Evolutionary conservation across 2,113 vertebrate species (phyloP).

Genomic region (Plecturocebus donacophilus): DNA sequence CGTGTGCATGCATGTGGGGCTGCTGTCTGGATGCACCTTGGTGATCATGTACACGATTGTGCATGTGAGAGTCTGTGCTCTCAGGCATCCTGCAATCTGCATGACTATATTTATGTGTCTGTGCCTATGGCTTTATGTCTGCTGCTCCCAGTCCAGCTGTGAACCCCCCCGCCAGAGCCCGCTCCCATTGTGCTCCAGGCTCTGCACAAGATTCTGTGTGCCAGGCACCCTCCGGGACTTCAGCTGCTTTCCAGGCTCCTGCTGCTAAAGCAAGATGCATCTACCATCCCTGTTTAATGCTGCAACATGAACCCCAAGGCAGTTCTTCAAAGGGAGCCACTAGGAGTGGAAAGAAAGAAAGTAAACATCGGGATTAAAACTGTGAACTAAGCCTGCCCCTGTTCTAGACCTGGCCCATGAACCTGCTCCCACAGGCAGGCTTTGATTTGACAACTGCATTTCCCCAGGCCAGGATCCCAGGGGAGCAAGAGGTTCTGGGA

Average conservation of each 20-base stretch:
- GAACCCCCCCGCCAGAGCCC: background rate
- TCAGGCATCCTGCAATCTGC: background rate
- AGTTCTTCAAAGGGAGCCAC: slow-evolving; percentile 48
- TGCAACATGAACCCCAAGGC: background rate
- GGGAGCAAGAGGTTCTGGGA: background rate
- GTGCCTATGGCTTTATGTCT: background rate
- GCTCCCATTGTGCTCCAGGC: background rate
- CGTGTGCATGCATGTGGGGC: rapidly evolving
- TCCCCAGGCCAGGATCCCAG: background rate
- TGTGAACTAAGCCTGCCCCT: background rate
- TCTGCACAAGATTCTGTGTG: background rate
- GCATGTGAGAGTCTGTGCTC: rapidly evolving
- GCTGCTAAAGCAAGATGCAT: background rate
- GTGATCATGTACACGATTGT: rapidly evolving
- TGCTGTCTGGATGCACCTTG: background rate
- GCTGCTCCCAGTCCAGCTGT: background rate
- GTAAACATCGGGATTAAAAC: slow-evolving; percentile 2
- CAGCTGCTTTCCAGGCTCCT: slow-evolving; percentile 1
- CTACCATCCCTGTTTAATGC: slow-evolving; percentile 29
- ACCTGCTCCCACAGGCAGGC: background rate
- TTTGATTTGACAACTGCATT: background rate
- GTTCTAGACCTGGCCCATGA: background rate
- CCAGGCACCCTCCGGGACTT: background rate
- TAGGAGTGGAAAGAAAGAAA: background rate
- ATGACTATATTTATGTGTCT: background rate